These are phyloP conservation scores for Ichneumoninae sp. DNA, from an alignment of 2,888 invertebrate species.

Conservation along the genomic window DNA sequence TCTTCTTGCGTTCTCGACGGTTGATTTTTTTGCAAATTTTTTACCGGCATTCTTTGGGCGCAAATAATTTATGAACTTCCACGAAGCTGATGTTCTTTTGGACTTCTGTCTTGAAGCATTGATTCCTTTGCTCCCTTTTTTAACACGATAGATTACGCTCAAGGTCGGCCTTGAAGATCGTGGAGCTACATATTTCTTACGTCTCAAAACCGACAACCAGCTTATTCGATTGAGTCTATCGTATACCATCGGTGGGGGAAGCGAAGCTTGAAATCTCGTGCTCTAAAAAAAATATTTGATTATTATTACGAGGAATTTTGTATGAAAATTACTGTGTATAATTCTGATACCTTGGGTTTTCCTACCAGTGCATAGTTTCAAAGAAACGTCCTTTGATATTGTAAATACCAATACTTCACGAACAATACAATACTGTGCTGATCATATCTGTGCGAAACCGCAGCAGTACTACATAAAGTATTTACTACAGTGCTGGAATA, in stretches of 20 bases:
- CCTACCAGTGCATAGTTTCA: constrained; percentile 33
- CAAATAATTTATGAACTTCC: constrained; percentile 28
- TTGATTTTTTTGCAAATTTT: constrained; percentile 60
- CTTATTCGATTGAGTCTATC: constrained; percentile 81
- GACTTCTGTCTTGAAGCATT: not conserved
- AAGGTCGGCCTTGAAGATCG: not conserved
- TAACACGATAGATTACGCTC: constrained; percentile 16
- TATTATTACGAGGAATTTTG: not conserved
- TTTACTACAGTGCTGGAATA: constrained; percentile 22
- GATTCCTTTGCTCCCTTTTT: not conserved
- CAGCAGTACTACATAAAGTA: constrained; percentile 10
- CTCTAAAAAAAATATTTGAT: constrained; percentile 28
- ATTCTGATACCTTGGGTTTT: constrained; percentile 37
- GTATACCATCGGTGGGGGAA: constrained; percentile 52
- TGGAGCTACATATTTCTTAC: not conserved
- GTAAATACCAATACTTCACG: not conserved
- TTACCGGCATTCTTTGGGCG: constrained; percentile 14
- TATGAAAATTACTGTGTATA: not conserved
- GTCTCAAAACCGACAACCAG: constrained; percentile 75
- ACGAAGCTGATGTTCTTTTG: constrained; percentile 72
- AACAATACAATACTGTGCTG: constrained; percentile 49
- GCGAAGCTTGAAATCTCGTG: constrained; percentile 15
- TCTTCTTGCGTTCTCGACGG: constrained; percentile 59
- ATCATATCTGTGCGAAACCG: constrained; percentile 33
- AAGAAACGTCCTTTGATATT: constrained; percentile 15